A percentile compares a stretch with the other conserved stretches of the same genome.
phyloP scores from a whole-genome alignment of 2,797 vertebrate species.

The Pygocentrus nattereri region DNA sequence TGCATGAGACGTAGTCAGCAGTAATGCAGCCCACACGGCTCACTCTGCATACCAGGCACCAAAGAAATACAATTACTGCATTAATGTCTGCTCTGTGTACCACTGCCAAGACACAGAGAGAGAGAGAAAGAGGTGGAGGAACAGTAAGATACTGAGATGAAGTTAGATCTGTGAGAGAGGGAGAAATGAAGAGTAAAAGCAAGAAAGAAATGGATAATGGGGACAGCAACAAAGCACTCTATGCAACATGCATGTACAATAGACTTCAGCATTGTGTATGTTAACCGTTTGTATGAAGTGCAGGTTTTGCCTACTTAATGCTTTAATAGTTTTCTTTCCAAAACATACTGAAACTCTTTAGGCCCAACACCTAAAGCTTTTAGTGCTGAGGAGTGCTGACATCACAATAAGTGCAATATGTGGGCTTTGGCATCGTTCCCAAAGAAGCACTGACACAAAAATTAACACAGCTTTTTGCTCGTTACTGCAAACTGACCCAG shows the following conservation, averaged over 20 bases:
- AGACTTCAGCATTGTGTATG: not conserved
- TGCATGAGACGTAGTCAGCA: conserved; percentile 56
- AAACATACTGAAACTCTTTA: too few species aligned
- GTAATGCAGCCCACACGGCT: conserved; percentile 63
- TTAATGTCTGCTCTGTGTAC: conserved; percentile 58
- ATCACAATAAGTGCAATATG: too few species aligned
- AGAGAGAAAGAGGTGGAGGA: not conserved
- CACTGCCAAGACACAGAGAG: not conserved
- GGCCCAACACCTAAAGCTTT: too few species aligned
- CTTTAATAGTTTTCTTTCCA: too few species aligned
- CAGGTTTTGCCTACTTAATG: too few species aligned
- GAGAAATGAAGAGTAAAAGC: not conserved
- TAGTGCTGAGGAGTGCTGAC: too few species aligned
- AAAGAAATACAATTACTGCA: conserved; percentile 65
- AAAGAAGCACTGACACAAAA: not conserved
- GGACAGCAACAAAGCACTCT: too few species aligned
- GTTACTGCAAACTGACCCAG: too few species aligned
- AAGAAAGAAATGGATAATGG: too few species aligned
- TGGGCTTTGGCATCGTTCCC: not conserved
- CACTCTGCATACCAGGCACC: conserved; percentile 49
- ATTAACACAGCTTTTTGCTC: not conserved
- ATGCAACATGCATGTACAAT: not conserved
- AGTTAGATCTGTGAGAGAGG: conserved; percentile 18
- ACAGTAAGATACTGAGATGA: not conserved
- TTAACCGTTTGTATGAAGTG: not conserved